Conservation (phyloP, 2,113 vertebrate species). For the Xiphophorus couchianus region DNA sequence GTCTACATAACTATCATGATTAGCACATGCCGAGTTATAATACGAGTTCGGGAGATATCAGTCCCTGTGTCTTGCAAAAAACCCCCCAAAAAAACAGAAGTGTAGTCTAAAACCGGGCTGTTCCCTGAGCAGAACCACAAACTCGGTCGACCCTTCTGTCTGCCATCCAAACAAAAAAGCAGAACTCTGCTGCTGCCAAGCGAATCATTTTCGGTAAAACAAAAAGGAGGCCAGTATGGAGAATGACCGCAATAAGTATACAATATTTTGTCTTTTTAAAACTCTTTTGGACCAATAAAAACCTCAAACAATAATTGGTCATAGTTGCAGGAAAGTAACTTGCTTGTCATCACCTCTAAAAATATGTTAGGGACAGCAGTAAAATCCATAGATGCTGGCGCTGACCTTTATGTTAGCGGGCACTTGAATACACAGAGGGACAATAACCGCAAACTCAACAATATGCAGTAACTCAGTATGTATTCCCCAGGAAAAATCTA, state of each 20-base stretch:
- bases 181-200: conserved; percentile 60
- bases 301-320: conserved; percentile 65
- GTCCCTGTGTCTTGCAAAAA: conserved; percentile 34
- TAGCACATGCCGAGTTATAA: conserved; percentile 50
- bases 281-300: conserved; percentile 72
- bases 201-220: conserved; percentile 63
- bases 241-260: conserved; percentile 66
- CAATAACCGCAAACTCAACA: conserved; percentile 51
- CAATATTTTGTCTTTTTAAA: conserved; percentile 71
- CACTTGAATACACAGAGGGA: conserved; percentile 17
- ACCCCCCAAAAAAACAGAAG: not conserved
- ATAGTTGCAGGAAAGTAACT: conserved; percentile 43
- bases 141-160: conserved; percentile 64
- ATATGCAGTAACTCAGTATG: conserved; percentile 37
- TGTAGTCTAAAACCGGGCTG: conserved; percentile 62
- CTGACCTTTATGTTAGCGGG: not conserved
- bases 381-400: conserved; percentile 34
- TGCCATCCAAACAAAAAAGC: conserved; percentile 60
- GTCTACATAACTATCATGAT: conserved; percentile 31
- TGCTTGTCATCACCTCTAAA: no score
- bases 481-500: conserved; percentile 61
- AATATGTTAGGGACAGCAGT: not conserved
- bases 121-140: conserved; percentile 71
- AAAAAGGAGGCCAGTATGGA: conserved; percentile 61
- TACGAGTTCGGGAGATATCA: conserved; percentile 52